Evolutionary conservation across 2,113 vertebrate species (phyloP).

Genomic region (Pimephales promelas): DNA sequence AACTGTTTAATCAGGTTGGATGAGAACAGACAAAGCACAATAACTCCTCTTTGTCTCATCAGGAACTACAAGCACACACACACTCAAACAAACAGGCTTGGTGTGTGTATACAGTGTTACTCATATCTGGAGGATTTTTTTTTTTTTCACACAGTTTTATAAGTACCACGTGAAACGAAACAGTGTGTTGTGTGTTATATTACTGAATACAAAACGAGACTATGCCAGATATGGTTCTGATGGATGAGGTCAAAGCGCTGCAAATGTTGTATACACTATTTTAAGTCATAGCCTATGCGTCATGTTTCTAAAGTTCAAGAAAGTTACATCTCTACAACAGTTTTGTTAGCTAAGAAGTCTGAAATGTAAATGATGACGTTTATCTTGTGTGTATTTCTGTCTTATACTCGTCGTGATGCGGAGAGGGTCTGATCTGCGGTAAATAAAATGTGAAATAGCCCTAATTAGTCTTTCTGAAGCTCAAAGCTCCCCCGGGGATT

Average conservation of each 20-base stretch:
- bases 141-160: constrained; percentile 33
- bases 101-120: constrained; percentile 44
- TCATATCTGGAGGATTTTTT: constrained; percentile 31
- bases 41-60: constrained; percentile 75
- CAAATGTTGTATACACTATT: background rate
- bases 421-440: constrained; percentile 21
- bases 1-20: constrained; percentile 77
- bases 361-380: background rate
- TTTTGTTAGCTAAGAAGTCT: background rate
- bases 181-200: constrained; percentile 39
- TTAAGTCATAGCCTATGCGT: background rate
- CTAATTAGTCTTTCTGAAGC: constrained; percentile 70
- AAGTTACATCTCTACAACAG: background rate
- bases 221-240: constrained; percentile 2
- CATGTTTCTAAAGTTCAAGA: background rate
- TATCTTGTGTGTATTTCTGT: constrained; percentile 12
- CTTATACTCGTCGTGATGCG: background rate
- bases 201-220: background rate
- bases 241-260: constrained; percentile 11
- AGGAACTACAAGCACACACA: constrained; percentile 25
- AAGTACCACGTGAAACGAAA: constrained; percentile 41
- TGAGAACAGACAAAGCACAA: constrained; percentile 75
- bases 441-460: constrained; percentile 62
- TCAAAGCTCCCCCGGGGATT: constrained; percentile 66
- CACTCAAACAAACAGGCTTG: constrained; percentile 28